Conservation (phyloP, 2,888 invertebrate genomes). For the Cabera pusaria region DNA sequence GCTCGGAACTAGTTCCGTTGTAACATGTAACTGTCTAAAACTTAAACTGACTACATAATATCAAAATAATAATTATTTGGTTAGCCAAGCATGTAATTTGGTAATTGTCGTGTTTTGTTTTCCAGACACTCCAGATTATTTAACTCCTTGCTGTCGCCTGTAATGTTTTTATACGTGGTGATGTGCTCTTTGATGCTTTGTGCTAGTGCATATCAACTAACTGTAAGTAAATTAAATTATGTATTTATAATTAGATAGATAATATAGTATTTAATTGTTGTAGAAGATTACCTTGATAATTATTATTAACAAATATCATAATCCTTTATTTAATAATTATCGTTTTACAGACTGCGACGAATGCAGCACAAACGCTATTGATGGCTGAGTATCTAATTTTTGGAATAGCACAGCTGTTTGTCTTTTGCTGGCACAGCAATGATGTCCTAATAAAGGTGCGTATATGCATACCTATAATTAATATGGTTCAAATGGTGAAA, state of each 20-base stretch:
- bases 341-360: slow-evolving; percentile 51
- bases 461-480: no score
- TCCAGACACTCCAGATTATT: slow-evolving; percentile 64
- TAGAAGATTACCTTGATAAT: no score
- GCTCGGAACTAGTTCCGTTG: slow-evolving; percentile 13
- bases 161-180: slow-evolving; percentile 70
- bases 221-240: slow-evolving; percentile 45
- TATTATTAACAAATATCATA: no score
- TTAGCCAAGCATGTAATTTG: slow-evolving; percentile 13
- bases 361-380: slow-evolving; percentile 56
- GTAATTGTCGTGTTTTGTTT: slow-evolving; percentile 34
- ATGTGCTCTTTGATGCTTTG: slow-evolving; percentile 69
- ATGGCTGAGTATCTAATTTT: slow-evolving; percentile 70
- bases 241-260: no score
- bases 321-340: no score
- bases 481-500: no score
- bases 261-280: no score
- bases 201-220: slow-evolving; percentile 65
- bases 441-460: slow-evolving; percentile 59
- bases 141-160: slow-evolving; percentile 66
- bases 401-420: slow-evolving; percentile 63
- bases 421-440: slow-evolving; percentile 74
- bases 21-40: no score
- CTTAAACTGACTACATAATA: no score
- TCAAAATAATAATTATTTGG: slow-evolving; percentile 37